Evolutionary conservation across 2,888 invertebrate species (phyloP).

Genomic region (Eupithecia insigniata): DNA sequence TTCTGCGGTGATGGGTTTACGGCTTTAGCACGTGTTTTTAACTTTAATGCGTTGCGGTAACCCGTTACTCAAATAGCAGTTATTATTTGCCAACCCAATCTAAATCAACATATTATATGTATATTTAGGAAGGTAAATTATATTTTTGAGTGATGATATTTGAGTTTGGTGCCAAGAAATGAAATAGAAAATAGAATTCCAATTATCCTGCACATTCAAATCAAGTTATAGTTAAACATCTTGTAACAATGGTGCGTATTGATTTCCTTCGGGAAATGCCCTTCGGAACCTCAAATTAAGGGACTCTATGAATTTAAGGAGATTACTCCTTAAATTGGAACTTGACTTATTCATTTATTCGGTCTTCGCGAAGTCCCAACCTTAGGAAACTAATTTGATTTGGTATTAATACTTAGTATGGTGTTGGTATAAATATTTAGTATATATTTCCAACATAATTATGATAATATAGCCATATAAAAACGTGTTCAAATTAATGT

Average conservation of each 20-base stretch:
- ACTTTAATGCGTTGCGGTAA: conserved; percentile 34
- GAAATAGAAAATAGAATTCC: not conserved
- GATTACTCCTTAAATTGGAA: conserved; percentile 25
- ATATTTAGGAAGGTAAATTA: too few species aligned
- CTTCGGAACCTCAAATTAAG: conserved; percentile 19
- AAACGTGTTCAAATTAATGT: not conserved
- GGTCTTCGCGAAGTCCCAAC: not conserved
- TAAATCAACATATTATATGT: too few species aligned
- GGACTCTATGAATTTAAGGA: conserved; percentile 25
- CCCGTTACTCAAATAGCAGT: not conserved
- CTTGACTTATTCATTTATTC: conserved; percentile 18
- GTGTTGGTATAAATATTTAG: too few species aligned
- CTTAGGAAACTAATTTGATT: not conserved
- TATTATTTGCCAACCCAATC: not conserved
- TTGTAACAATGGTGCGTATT: conserved; percentile 18
- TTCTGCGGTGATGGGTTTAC: conserved; percentile 25
- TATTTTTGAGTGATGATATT: too few species aligned
- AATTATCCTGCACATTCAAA: not conserved
- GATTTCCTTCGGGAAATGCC: conserved; percentile 32
- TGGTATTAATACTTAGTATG: not conserved
- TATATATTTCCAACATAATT: not conserved
- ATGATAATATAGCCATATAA: not conserved
- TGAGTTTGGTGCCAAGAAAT: not conserved
- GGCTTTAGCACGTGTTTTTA: conserved; percentile 35
- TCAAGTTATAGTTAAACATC: too few species aligned